Percentiles rank a stretch among this genome's conserved stretches.
Conservation (phyloP, 2,888 invertebrate genomes). For the Drosophila colorata region DNA sequence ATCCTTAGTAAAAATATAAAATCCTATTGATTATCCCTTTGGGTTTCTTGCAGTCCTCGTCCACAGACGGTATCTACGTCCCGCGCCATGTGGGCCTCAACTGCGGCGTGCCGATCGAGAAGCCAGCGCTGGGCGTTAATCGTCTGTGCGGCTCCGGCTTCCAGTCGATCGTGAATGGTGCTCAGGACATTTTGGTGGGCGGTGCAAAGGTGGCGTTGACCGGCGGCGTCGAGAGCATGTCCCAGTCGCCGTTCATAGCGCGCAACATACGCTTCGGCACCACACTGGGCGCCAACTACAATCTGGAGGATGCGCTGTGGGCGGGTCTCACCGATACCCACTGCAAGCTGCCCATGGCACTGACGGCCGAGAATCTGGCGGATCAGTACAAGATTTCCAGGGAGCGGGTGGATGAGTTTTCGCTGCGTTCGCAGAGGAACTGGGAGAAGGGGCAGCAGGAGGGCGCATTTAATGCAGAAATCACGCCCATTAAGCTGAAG, state of each 20-base stretch:
- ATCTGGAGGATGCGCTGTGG: conserved; percentile 96
- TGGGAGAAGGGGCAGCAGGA: conserved; percentile 96
- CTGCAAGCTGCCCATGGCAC: conserved; percentile 97
- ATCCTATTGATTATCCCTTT: too few relatives aligned
- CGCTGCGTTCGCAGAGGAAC: conserved; percentile 92
- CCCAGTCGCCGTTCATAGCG: conserved; percentile 94
- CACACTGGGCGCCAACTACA: conserved; percentile 90
- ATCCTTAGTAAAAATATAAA: too few relatives aligned
- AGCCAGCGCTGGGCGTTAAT: conserved; percentile 95
- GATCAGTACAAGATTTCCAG: conserved; percentile 92
- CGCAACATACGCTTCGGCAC: conserved; percentile 95
- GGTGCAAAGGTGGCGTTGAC: conserved; percentile 94
- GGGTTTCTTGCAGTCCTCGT: conserved; percentile 87
- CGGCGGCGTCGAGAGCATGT: conserved; percentile 98
- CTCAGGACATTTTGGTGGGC: conserved; percentile 95
- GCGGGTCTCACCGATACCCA: conserved; percentile 93
- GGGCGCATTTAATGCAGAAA: conserved; percentile 96
- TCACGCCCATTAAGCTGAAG: conserved; percentile 93
- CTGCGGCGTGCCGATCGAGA: conserved; percentile 93
- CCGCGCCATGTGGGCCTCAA: conserved; percentile 95
- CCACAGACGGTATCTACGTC: conserved; percentile 93
- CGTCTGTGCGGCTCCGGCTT: conserved; percentile 99
- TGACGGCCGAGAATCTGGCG: conserved; percentile 97
- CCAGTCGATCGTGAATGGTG: conserved; percentile 95
- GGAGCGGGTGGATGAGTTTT: conserved; percentile 94